These are phyloP conservation scores for Sprattus sprattus DNA, from an alignment of 2,113 vertebrate genomes.

Conservation along the genomic window DNA sequence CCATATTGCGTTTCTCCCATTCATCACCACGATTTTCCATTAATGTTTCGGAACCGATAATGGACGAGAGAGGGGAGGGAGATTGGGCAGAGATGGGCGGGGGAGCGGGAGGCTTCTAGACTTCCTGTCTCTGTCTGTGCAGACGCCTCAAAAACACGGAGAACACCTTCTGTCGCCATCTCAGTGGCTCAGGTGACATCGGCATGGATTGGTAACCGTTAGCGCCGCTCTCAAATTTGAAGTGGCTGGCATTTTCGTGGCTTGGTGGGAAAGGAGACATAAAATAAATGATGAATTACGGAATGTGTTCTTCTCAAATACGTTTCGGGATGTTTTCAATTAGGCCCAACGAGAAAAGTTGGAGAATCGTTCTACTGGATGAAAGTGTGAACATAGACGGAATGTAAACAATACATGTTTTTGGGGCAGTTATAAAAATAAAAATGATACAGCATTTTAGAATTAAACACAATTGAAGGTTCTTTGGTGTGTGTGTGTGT, in stretches of 20 bases:
- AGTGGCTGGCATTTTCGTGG: background rate
- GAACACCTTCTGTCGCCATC: constrained; percentile 68
- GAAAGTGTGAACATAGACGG: background rate
- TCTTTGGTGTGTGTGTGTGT: background rate
- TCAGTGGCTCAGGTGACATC: constrained; percentile 74
- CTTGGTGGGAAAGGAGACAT: background rate
- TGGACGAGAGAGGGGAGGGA: constrained; percentile 50
- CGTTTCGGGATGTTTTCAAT: background rate
- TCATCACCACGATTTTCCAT: constrained; percentile 62
- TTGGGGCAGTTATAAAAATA: background rate
- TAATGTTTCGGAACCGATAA: constrained; percentile 76
- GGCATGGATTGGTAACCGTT: constrained; percentile 60
- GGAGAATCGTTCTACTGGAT: no score
- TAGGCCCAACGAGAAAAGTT: no score
- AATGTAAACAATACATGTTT: no score
- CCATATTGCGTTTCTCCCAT: constrained; percentile 75
- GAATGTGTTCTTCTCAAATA: background rate
- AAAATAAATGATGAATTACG: no score
- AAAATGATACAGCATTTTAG: background rate
- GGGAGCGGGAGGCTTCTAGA: constrained; percentile 73
- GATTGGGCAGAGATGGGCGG: constrained; percentile 33
- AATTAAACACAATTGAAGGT: background rate
- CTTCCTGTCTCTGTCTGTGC: constrained; percentile 75
- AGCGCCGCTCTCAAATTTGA: background rate
- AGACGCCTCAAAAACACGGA: constrained; percentile 44